Conservation (phyloP, 2,113 vertebrate genomes). For the Melanerpes aurifrons region DNA sequence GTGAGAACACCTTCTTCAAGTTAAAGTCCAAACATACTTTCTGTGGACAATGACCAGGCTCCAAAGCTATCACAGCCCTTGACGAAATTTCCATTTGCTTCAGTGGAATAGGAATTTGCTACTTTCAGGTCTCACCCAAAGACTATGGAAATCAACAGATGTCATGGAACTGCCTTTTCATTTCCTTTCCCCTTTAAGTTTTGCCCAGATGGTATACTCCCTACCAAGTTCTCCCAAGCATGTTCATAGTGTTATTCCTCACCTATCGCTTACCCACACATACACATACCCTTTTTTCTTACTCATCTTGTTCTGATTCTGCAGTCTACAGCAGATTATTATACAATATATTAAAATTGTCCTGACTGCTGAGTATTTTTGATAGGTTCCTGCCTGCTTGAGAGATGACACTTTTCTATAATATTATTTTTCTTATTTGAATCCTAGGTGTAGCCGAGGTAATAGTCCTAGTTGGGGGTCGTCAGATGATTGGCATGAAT, state of each 20-base stretch:
- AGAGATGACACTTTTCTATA: neutral
- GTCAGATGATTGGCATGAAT: constrained; percentile 97
- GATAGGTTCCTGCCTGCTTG: neutral
- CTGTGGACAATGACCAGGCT: neutral
- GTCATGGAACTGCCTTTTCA: neutral
- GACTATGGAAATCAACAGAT: neutral
- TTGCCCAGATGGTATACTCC: neutral
- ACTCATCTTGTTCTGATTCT: neutral
- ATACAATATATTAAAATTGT: neutral
- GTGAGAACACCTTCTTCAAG: neutral
- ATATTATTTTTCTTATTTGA: neutral
- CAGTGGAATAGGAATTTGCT: neutral
- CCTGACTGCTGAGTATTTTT: neutral
- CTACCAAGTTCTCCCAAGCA: neutral
- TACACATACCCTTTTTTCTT: neutral
- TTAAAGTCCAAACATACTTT: neutral
- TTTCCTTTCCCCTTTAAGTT: neutral
- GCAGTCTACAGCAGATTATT: neutral
- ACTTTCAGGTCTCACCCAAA: neutral
- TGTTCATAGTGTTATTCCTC: constrained; percentile 11
- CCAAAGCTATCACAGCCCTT: neutral
- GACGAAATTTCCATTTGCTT: neutral
- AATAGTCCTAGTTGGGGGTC: constrained; percentile 95
- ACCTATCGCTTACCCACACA: neutral
- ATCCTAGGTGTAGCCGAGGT: constrained; percentile 94